Percentiles rank a stretch among this genome's conserved stretches.
Conservation (phyloP, 2,888 invertebrate species). For the Xylota segnis region DNA sequence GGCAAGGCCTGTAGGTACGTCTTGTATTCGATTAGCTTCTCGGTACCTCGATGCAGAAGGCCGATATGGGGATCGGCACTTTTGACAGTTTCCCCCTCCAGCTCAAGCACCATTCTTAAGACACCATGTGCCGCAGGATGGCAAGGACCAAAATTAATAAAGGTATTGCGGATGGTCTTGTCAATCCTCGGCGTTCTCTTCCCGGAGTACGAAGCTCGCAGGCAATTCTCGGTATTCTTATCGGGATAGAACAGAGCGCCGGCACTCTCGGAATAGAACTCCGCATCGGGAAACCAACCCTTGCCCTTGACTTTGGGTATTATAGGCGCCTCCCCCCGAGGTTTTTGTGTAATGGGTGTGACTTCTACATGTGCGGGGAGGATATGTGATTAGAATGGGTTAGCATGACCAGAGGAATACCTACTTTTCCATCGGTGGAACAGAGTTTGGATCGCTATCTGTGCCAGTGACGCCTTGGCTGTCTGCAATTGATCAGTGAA, state of each 20-base stretch:
- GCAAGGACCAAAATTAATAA: slow-evolving; percentile 94
- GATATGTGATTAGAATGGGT: too few species aligned
- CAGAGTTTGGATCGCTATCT: slow-evolving; percentile 29
- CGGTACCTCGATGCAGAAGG: slow-evolving; percentile 93
- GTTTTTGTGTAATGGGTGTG: neutral
- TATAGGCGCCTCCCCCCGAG: neutral
- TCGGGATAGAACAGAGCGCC: slow-evolving; percentile 87
- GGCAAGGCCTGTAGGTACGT: slow-evolving; percentile 94
- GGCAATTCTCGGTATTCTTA: slow-evolving; percentile 81
- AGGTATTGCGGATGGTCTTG: slow-evolving; percentile 87
- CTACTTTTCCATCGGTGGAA: slow-evolving; percentile 48
- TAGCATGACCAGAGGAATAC: neutral
- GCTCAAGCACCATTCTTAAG: slow-evolving; percentile 90
- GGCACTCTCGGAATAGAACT: slow-evolving; percentile 86
- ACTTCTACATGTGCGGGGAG: neutral
- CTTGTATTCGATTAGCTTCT: slow-evolving; percentile 95
- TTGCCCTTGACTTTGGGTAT: neutral
- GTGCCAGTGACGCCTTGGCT: slow-evolving; percentile 31
- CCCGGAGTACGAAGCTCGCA: slow-evolving; percentile 82
- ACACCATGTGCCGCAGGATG: slow-evolving; percentile 97
- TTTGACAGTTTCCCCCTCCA: slow-evolving; percentile 93
- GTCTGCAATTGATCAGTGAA: neutral
- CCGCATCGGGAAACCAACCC: slow-evolving; percentile 88
- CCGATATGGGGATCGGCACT: slow-evolving; percentile 94
- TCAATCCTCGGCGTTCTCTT: slow-evolving; percentile 85